Base-by-base conservation (phyloP, 1,140 invertebrate species). In the Cotesia typhae region DNA sequence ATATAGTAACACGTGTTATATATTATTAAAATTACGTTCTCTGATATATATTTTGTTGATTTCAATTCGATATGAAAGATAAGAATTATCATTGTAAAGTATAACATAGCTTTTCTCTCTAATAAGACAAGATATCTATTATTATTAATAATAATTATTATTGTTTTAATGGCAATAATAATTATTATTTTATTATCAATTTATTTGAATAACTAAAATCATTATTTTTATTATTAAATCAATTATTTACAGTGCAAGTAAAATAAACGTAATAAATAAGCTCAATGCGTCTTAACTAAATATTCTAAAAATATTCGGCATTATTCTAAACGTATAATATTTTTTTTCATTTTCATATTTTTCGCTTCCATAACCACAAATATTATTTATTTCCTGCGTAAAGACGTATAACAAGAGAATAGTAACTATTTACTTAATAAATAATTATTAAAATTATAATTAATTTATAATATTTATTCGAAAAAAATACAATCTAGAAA, bases 221-320 rank as follows among this genome's bases (percentile, higher is more conserved):
- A 41, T 47, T 76, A 75, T 79, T 76, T 7, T 41, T 7, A 41
- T 47, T 76, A 75, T 79, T 76, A 75, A 77, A 77, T 36, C 12
- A 67, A 67, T 67, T 84, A 83, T 85, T 66, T 85, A 85, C 84
- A 85, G 75, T 78, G 76, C 61, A 75, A 78, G 80, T 78, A 77
- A 52, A 80, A 79, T 73, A 80, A 80, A 81, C 71, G 73, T 83
- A 85, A 85, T 85, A 85, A 85, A 85, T 85, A 85, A 84, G 83
- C 82, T 85, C 83, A 81, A 82, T 79, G 80, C 79, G 71, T 76
- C 28, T 72, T 73, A 65, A 73, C 77, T 80, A 80, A 71, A 75
- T 28, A 28, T 28, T 76, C 76, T 82, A 78, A 74, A 74, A 70
- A 75, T 76, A 77, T 66, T 78, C 35, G 36, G 36, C 67, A 35